Percentiles rank a stretch among this genome's conserved stretches.
Evolutionary conservation across 2,888 invertebrate genomes (phyloP).

Genomic region (Scotopteryx bipunctaria): DNA sequence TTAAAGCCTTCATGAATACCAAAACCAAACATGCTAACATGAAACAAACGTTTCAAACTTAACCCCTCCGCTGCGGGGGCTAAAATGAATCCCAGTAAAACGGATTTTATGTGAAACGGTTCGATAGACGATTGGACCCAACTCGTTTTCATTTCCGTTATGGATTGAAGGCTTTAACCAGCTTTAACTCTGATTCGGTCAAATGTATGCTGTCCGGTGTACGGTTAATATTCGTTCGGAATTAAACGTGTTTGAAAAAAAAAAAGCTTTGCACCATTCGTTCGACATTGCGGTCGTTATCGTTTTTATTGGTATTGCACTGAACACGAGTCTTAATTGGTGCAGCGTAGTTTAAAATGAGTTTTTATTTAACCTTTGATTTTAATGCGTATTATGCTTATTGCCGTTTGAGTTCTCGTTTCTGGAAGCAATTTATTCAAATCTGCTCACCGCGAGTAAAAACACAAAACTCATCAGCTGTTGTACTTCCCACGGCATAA

Average conservation of each 20-base stretch:
- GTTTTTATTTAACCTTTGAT: background rate
- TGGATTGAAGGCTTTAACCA: slow-evolving; percentile 39
- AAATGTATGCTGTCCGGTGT: slow-evolving; percentile 41
- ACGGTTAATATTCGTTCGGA: slow-evolving; percentile 48
- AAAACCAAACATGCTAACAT: slow-evolving; percentile 28
- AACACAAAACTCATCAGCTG: slow-evolving; percentile 11
- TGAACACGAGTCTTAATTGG: background rate
- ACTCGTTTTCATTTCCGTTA: slow-evolving; percentile 46
- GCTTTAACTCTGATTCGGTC: slow-evolving; percentile 47
- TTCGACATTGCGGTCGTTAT: background rate
- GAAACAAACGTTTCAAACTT: slow-evolving; percentile 35
- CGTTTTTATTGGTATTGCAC: background rate
- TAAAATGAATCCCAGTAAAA: slow-evolving; percentile 37
- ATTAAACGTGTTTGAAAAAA: slow-evolving; percentile 51
- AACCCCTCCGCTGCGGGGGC: slow-evolving; percentile 26
- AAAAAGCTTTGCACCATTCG: slow-evolving; percentile 10
- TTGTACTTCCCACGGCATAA: slow-evolving; percentile 7
- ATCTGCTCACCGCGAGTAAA: slow-evolving; percentile 3
- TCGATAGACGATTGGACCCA: slow-evolving; percentile 39
- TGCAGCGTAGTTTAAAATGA: background rate
- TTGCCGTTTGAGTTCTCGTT: no score
- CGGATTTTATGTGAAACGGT: slow-evolving; percentile 37
- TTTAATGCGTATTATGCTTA: no score
- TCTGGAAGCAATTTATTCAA: slow-evolving; percentile 2
- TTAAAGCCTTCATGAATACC: slow-evolving; percentile 27